These are phyloP conservation scores for Nymphalis io DNA, from an alignment of 1,140 invertebrate species.

Conservation along the genomic window DNA sequence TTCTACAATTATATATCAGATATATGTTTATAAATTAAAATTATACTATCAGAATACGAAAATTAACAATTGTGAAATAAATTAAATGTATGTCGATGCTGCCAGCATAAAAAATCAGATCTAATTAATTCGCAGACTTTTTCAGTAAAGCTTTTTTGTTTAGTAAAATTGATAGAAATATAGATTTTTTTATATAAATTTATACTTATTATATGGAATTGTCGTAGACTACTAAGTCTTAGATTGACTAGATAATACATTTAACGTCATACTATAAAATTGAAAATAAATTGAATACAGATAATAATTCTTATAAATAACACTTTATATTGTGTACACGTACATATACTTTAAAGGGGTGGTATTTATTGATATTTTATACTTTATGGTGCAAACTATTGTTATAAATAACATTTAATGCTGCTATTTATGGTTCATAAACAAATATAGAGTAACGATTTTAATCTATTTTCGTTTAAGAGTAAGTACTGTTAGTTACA, in stretches of 20 bases:
- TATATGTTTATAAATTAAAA: neutral
- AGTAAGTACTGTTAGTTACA: no score
- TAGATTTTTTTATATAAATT: slow-evolving; percentile 15
- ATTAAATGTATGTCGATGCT: neutral
- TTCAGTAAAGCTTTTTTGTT: slow-evolving; percentile 1
- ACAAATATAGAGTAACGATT: no score
- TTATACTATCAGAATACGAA: neutral
- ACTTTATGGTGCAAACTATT: neutral
- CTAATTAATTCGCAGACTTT: slow-evolving; percentile 10
- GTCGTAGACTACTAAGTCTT: neutral
- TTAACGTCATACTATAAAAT: neutral
- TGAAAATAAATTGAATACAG: neutral
- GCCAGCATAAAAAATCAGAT: neutral
- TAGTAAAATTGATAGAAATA: slow-evolving; percentile 16
- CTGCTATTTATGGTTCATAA: neutral
- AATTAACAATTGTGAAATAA: neutral
- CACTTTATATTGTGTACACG: neutral
- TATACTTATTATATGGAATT: slow-evolving; percentile 4
- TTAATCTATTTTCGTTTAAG: no score
- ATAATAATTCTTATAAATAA: neutral
- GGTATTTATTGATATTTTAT: neutral
- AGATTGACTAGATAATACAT: slow-evolving; percentile 10
- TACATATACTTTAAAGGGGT: neutral
- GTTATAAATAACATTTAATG: neutral
- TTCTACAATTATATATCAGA: no score